Base-by-base conservation (phyloP, 2,797 vertebrate genomes). In the Triplophysa bombifrons region DNA sequence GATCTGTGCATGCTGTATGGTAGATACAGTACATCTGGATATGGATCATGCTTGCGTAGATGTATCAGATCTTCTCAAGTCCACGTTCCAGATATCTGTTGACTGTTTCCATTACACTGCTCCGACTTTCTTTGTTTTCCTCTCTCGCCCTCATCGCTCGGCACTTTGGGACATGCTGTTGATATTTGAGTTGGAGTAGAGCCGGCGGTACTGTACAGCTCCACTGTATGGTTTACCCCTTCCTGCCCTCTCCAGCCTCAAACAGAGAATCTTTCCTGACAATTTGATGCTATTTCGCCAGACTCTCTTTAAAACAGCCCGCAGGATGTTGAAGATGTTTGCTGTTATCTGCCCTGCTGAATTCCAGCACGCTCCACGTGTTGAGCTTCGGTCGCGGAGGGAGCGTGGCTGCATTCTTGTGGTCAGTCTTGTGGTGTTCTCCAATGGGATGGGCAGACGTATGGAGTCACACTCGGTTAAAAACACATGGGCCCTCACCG, bases 131-230 rank as follows among this genome's bases (percentile, higher is more conserved):
- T 75, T 67, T 65, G 20, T 65, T 20, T 76, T 51, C 22, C 58
- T 46, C 56, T 60, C 56, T 60, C 56, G 4, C 22, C 56, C 22
- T 60, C 65, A 65, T 68, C 41, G n/a, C 66, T 81, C 79, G 50
- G 77, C 84, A 83, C 89, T 66, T 72, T 87, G 86, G 84, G 87
- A 88, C 86, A 84, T 72, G 83, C 87, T 88, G 90, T 87, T 92
- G 89, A 91, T 90, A 88, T 91, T 88, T 85, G 84, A 85, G 17
- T 74, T 88, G 85, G 87, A 84, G 17, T 48, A 76, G 82, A 76
- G 25, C 73, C 61, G 20, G 55, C 83, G 80, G 84, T 83, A 87
- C 83, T 60, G 22, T 56, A 56, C 9, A 70, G 82, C 73, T 4
- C 72, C 85, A 84, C 85, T 76, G 53, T 70, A 70, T 38, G 87